These are phyloP conservation scores for Tauraco erythrolophus DNA, from an alignment of 2,113 vertebrate species.

Conservation along the genomic window DNA sequence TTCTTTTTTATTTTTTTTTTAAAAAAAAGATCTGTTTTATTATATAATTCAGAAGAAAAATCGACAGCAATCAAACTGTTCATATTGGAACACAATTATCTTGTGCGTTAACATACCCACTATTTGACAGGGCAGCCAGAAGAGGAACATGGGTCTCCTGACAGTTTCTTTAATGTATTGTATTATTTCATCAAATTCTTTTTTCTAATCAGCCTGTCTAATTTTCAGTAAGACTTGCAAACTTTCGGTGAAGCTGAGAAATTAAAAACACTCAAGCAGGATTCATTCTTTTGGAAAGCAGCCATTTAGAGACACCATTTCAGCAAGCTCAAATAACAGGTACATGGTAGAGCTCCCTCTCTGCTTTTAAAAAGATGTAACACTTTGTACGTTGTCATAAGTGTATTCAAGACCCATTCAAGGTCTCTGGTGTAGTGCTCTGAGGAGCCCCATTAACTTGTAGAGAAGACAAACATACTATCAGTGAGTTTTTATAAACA, in stretches of 20 bases:
- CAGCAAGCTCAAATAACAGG: not conserved
- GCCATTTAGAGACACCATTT: not conserved
- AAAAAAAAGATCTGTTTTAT: not conserved
- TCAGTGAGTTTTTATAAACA: not conserved
- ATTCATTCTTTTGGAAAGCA: not conserved
- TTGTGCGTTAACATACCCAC: not conserved
- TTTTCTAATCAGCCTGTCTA: not conserved
- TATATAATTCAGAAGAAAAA: not conserved
- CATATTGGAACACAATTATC: not conserved
- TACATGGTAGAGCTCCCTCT: not conserved
- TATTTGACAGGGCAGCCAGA: not conserved
- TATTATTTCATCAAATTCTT: not conserved
- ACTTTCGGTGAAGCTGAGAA: not conserved
- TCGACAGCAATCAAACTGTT: not conserved
- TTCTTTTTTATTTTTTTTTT: fast-evolving
- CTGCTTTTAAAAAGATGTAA: not conserved
- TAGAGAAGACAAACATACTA: not conserved
- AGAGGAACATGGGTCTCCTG: not conserved
- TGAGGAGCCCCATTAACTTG: not conserved
- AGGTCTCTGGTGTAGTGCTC: not conserved
- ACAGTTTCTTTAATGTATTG: not conserved
- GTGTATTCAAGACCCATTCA: not conserved
- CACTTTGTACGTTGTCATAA: not conserved
- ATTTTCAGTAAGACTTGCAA: constrained; percentile 9
- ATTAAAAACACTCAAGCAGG: not conserved